phyloP scores from a whole-genome alignment of 2,113 vertebrate genomes.

The Caretta caretta region DNA sequence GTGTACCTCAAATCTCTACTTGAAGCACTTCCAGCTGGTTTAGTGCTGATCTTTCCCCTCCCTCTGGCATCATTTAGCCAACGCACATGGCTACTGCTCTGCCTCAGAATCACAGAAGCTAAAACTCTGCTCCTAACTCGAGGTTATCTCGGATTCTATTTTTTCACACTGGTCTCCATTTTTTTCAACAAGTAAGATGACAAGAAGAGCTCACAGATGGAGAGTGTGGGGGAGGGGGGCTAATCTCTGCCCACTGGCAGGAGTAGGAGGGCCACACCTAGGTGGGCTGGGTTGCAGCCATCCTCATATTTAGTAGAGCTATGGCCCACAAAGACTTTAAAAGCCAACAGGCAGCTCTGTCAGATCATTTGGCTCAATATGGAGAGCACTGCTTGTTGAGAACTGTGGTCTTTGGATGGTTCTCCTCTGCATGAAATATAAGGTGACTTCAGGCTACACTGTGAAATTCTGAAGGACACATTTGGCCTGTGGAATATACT shows the following conservation, averaged over 20 bases:
- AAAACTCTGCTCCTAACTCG: background rate
- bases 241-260: background rate
- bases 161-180: background rate
- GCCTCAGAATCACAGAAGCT: background rate
- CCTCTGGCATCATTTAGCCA: background rate
- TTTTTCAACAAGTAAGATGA: background rate
- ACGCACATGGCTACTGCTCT: background rate
- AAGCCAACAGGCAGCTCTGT: background rate
- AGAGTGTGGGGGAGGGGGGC: background rate
- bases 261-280: background rate
- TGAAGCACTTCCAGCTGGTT: background rate
- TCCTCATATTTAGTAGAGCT: background rate
- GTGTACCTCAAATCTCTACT: background rate
- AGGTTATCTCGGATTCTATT: background rate
- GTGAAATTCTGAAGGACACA: background rate
- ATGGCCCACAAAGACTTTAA: accelerated
- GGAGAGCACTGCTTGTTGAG: background rate
- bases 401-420: background rate
- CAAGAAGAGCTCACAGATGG: background rate
- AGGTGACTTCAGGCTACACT: background rate
- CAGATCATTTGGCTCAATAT: background rate
- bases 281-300: background rate
- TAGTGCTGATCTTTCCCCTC: background rate
- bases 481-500: accelerated
- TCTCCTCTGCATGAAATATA: background rate